Base-by-base conservation (phyloP, 2,888 invertebrate genomes). In the Drosophila mayaguana region DNA sequence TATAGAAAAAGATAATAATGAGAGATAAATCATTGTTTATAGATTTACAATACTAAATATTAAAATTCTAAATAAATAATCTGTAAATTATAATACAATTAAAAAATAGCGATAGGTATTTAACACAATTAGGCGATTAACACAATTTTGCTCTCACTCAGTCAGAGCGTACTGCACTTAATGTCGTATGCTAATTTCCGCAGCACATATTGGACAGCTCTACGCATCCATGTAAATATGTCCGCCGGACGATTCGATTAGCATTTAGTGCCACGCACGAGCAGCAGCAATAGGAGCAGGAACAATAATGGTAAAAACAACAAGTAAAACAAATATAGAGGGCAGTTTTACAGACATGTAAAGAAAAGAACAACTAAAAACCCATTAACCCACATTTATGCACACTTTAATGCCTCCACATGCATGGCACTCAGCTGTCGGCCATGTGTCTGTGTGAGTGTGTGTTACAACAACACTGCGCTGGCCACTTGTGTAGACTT, bases 331-430 rank as follows among this genome's bases (percentile, higher is more conserved):
- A 59, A 57, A 45, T 68, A 51, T 45, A 43, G 40, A 38, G 84
- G 84, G 59, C 72, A 69, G 71, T 67, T 83, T 54, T 70, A 72
- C 63, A 75, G 64, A 42, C 66, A 61, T 56, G 56, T 64, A 76
- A 82, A 80, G 75, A 82, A 88, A 85, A 78, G 77, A 67, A 72
- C 83, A 88, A 90, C 88, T 83, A 85, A 83, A 88, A 90, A 86
- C 78, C 83, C 88, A 91, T 91, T 89, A 90, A 88, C 88, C 91
- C 89, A 90, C 75, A 84, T 91, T 82, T 77, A 75, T 81, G 70
- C 69, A 62, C 76, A 73, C 74, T 76, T 85, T 84, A 88, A 86
- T 82, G 81, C 75, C 65, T 63, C 72, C 57, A 66, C 72, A 78
- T 84, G 76, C 63, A 62, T 59, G 45, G 32, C 70, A 68, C 70